A percentile compares a stretch with the other conserved stretches of the same genome.
phyloP scores from a whole-genome alignment of 1,140 invertebrate species.

The Xylocopa sonorina region DNA sequence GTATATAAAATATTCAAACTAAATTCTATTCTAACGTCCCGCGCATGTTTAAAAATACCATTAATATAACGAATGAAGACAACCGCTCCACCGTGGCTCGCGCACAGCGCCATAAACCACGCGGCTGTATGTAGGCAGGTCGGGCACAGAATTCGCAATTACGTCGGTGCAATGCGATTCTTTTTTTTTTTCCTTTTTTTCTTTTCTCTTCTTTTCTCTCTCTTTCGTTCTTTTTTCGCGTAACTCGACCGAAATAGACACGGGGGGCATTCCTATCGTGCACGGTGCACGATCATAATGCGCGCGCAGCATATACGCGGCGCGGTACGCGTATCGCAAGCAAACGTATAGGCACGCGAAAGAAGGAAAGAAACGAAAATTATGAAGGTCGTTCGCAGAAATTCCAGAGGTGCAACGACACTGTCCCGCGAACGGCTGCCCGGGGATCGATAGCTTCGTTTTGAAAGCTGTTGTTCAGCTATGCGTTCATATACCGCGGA shows the following conservation, averaged over 20 bases:
- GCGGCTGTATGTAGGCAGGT: neutral
- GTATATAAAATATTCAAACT: no score
- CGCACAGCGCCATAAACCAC: neutral
- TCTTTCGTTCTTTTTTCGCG: constrained; percentile 13
- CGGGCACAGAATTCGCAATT: neutral
- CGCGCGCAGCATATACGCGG: constrained; percentile 26
- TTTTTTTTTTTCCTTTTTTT: no score
- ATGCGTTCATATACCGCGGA: neutral
- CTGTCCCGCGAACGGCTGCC: constrained; percentile 2
- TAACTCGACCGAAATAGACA: constrained; percentile 13
- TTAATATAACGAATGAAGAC: no score
- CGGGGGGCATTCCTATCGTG: constrained; percentile 34
- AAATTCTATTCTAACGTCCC: no score
- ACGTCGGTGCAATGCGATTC: constrained; percentile 1
- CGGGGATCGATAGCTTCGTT: constrained; percentile 55
- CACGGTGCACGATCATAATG: constrained; percentile 50
- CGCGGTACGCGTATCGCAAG: constrained; percentile 55
- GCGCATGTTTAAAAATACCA: no score
- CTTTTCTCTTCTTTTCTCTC: no score
- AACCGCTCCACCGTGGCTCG: neutral
- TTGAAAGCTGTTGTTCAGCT: constrained; percentile 27
- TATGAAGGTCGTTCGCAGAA: constrained; percentile 62
- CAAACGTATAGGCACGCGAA: constrained; percentile 46
- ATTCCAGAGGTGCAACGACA: constrained; percentile 65
- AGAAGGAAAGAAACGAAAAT: constrained; percentile 42